Conservation (phyloP, 2,113 vertebrate species). For the Scortum barcoo region DNA sequence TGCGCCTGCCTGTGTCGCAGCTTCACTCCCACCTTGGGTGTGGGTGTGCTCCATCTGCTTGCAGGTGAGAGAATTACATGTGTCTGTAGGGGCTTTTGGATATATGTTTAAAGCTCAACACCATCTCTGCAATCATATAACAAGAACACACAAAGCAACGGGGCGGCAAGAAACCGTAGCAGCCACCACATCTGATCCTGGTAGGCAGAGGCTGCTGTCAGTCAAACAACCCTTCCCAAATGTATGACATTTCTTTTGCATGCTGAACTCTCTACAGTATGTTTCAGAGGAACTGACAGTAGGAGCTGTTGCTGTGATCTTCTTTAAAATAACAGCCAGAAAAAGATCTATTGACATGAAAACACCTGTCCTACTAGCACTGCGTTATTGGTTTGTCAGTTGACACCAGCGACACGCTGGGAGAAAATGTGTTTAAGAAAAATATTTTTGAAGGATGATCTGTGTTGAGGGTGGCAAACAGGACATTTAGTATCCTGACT, state of each 20-base stretch:
- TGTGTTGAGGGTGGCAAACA: background rate
- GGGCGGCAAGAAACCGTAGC: background rate
- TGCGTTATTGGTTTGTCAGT: too few relatives aligned
- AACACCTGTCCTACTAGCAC: background rate
- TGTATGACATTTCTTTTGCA: background rate
- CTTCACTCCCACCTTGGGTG: constrained; percentile 91
- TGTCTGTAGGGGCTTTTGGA: background rate
- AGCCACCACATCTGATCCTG: background rate
- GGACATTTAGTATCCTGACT: background rate
- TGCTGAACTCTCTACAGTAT: background rate
- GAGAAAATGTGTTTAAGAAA: background rate
- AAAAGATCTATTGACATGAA: background rate
- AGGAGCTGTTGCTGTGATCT: background rate
- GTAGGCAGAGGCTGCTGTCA: background rate
- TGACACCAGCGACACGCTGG: background rate
- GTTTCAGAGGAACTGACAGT: background rate
- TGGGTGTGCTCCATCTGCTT: constrained; percentile 93
- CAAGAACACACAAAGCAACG: background rate
- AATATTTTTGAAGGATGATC: background rate
- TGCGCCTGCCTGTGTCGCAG: constrained; percentile 96
- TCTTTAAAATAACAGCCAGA: background rate
- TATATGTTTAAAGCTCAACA: background rate
- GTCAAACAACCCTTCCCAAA: background rate
- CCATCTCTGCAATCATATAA: background rate
- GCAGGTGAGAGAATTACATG: constrained; percentile 85